A percentile compares a stretch with the other conserved stretches of the same genome.
phyloP scores from a whole-genome alignment of 2,888 invertebrate species.

The Syrista parreyssii region DNA sequence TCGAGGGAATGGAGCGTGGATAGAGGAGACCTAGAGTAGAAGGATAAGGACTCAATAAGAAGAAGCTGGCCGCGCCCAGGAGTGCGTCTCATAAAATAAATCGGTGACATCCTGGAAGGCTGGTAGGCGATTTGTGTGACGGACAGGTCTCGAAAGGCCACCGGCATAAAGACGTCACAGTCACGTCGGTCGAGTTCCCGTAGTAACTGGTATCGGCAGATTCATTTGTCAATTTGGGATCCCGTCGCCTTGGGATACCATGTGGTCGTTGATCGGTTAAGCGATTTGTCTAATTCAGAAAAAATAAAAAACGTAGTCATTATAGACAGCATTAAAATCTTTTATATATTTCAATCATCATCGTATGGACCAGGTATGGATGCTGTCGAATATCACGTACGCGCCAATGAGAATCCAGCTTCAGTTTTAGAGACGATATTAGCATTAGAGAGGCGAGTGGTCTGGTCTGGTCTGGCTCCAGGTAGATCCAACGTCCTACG shows the following conservation, averaged over 20 bases:
- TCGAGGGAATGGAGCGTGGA: slow-evolving; percentile 26
- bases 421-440: slow-evolving; percentile 46
- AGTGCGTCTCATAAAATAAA: slow-evolving; percentile 58
- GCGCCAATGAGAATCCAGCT: background rate
- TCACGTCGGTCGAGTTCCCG: slow-evolving; percentile 29
- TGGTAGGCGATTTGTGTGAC: slow-evolving; percentile 59
- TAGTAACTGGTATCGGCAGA: slow-evolving; percentile 52
- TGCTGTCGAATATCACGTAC: background rate
- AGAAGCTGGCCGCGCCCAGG: slow-evolving; percentile 38
- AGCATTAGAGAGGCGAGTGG: slow-evolving; percentile 44
- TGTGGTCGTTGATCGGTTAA: background rate
- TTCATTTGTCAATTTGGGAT: slow-evolving; percentile 54
- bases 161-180: slow-evolving; percentile 58
- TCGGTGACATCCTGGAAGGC: slow-evolving; percentile 60
- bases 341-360: background rate
- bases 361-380: background rate
- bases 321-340: background rate
- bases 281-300: background rate
- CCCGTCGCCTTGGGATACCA: background rate
- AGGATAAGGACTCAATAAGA: slow-evolving; percentile 9
- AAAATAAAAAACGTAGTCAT: background rate
- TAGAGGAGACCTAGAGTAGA: slow-evolving; percentile 6
- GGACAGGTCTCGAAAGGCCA: slow-evolving; percentile 44
- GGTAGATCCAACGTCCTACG: slow-evolving; percentile 45
- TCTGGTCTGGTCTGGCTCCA: slow-evolving; percentile 30